These are phyloP conservation scores for Subacronicta megacephala DNA, from an alignment of 2,888 invertebrate genomes.

Conservation along the genomic window DNA sequence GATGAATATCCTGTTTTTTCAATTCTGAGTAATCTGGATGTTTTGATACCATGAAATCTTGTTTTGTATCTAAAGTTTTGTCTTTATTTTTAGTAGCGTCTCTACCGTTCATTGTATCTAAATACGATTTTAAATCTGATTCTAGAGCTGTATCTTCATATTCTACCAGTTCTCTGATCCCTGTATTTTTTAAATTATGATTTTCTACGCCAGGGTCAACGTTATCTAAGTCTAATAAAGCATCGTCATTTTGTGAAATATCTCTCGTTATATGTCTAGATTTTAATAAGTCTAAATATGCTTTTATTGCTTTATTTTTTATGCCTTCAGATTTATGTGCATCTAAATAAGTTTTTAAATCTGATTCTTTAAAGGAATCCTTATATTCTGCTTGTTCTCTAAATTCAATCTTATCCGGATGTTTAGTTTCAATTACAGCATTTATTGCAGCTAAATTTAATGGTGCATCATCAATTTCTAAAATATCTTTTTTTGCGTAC, in stretches of 20 bases:
- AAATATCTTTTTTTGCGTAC: neutral
- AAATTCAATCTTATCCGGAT: neutral
- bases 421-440: neutral
- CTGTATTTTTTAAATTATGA: neutral
- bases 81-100: neutral
- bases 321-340: neutral
- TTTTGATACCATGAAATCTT: too few species aligned
- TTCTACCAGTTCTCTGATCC: neutral
- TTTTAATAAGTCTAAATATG: neutral
- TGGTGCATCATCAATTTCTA: neutral
- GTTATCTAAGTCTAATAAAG: neutral
- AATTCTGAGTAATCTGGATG: too few species aligned
- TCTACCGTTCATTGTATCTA: neutral
- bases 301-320: neutral
- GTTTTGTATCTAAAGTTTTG: too few species aligned
- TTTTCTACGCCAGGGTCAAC: neutral
- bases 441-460: neutral
- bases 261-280: neutral
- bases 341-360: slow-evolving; percentile 1
- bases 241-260: neutral
- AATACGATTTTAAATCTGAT: neutral
- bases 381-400: neutral
- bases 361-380: neutral
- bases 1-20: neutral
- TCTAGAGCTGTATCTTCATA: neutral